Conservation (phyloP, 2,888 invertebrate species). For the Pristionchus japonicus region DNA sequence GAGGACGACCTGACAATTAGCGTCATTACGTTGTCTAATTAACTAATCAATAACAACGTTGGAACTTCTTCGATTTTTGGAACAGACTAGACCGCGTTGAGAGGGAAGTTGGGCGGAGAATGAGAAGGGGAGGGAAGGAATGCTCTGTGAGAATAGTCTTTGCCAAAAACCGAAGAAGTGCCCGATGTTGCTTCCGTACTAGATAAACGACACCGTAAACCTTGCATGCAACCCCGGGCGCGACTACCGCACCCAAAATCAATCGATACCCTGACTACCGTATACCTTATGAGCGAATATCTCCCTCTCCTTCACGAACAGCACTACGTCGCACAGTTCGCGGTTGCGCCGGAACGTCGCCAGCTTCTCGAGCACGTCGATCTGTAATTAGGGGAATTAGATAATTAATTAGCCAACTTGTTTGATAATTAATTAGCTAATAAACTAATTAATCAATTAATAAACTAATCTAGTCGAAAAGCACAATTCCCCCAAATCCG, state of each 20-base stretch:
- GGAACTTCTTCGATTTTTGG: too few relatives aligned
- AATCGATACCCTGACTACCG: background rate
- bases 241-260: constrained; percentile 23
- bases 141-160: too few relatives aligned
- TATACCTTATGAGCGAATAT: constrained; percentile 82
- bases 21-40: background rate
- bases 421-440: background rate
- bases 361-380: constrained; percentile 73
- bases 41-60: background rate
- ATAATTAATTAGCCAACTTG: background rate
- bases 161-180: too few relatives aligned
- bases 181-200: too few relatives aligned
- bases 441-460: background rate
- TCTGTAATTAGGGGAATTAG: constrained; percentile 51
- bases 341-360: constrained; percentile 80
- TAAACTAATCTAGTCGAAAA: too few relatives aligned
- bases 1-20: constrained; percentile 65
- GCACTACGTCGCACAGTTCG: constrained; percentile 88
- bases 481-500: too few relatives aligned
- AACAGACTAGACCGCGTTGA: too few relatives aligned
- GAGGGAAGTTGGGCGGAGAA: too few relatives aligned
- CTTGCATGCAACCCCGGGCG: too few relatives aligned
- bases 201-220: too few relatives aligned
- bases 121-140: too few relatives aligned
- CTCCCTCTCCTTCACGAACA: constrained; percentile 84